Evolutionary conservation across 1,140 invertebrate genomes (phyloP), one percentile per base, ranked within the genome.

Genomic region (Megathymus violae): DNA sequence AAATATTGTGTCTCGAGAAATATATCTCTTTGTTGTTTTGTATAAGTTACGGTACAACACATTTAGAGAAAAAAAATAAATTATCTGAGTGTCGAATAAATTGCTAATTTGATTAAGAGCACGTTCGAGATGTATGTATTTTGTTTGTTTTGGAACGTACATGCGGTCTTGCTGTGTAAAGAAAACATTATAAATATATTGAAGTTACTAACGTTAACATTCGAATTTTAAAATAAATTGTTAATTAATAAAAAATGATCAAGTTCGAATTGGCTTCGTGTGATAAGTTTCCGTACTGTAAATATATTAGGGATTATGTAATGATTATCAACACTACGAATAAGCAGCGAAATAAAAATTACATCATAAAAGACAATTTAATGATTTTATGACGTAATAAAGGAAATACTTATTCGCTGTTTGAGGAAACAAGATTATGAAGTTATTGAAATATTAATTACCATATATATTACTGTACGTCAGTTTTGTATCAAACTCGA

Each of bases 331-430:
- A n/a, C n/a, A n/a, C n/a, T n/a, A n/a, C n/a, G n/a, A n/a, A n/a
- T n/a, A n/a, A n/a, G n/a, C n/a, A n/a, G 19, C 2, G 19, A 15
- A 43, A 17, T 17, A 16, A 43, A 17, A 43, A 22, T 22, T 43
- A 43, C 3, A 17, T 17, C 9, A 14, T 10, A 5, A 10, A 17
- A 16, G 40, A 10, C n/a, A 9, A n/a, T 17, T 43, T 16, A 43
- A 43, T 43, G 15, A 17, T 43, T 41, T 46, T 14, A 25, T 47
- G 44, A 48, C 25, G 46, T 34, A 48, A 48, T 31, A 48, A 31
- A 34, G 46, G 46, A 48, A 48, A 48, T 48, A 34, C 46, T 48
- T 25, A 48, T 50, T 27, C 47, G 47, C 17, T 50, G 15, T 50
- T 17, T 14, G n/a, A 11, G 27, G 9, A 50, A 50, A 31, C 31